Conservation (phyloP, 1,140 invertebrate genomes). For the Wasmannia auropunctata region DNA sequence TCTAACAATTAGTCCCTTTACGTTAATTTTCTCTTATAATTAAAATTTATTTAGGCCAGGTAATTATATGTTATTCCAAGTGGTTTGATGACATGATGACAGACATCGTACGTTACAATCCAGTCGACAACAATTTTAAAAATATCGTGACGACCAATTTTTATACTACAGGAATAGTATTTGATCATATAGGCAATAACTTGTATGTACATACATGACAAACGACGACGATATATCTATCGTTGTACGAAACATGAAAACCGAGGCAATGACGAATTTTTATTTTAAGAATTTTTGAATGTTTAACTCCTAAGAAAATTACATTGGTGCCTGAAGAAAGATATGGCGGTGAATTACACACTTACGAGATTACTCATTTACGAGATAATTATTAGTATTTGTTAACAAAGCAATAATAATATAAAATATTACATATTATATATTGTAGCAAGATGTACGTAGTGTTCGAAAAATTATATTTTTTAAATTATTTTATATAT, state of each 20-base stretch:
- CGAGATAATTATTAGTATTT: neutral
- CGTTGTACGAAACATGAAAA: constrained; percentile 87
- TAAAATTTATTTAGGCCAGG: constrained; percentile 55
- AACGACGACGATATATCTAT: constrained; percentile 87
- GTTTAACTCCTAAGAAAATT: constrained; percentile 88
- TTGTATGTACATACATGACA: constrained; percentile 89
- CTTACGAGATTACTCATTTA: neutral
- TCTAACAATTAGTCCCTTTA: neutral
- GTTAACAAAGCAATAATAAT: neutral
- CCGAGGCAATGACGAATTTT: constrained; percentile 85
- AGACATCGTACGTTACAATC: constrained; percentile 77
- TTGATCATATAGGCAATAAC: constrained; percentile 89
- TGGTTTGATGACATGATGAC: constrained; percentile 20
- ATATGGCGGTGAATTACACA: constrained; percentile 78
- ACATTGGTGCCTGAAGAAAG: constrained; percentile 88
- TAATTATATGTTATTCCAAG: constrained; percentile 40
- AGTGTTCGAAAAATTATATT: constrained; percentile 80
- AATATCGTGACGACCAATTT: constrained; percentile 78
- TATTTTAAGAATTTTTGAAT: constrained; percentile 73
- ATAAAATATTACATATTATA: constrained; percentile 12
- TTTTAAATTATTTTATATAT: constrained; percentile 64
- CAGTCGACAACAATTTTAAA: constrained; percentile 78
- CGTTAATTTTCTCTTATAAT: neutral
- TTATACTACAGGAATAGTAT: constrained; percentile 82
- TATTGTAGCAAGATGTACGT: constrained; percentile 88